These are phyloP conservation scores for Diadegma fenestrale DNA, from an alignment of 2,888 invertebrate species.

Conservation along the genomic window DNA sequence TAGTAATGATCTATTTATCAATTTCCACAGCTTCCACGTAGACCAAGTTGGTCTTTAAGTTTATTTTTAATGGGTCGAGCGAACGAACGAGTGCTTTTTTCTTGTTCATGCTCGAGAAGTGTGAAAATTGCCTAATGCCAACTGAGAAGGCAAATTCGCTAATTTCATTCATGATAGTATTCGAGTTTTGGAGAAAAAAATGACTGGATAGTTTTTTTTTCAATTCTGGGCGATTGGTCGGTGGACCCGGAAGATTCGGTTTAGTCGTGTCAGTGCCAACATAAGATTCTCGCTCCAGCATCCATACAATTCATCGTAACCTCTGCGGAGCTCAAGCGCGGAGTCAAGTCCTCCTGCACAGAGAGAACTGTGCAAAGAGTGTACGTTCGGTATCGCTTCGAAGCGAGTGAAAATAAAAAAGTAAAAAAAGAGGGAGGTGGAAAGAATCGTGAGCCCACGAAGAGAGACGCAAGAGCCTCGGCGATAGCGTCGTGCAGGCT, in stretches of 20 bases:
- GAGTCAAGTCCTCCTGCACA: conserved; percentile 23
- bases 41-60: background rate
- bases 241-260: background rate
- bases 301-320: conserved; percentile 36
- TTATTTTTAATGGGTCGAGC: background rate
- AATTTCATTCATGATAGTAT: background rate
- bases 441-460: conserved; percentile 48
- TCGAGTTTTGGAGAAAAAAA: background rate
- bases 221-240: background rate
- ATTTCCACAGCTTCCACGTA: background rate
- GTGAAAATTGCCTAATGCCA: background rate
- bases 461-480: conserved; percentile 30
- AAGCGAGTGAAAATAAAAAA: conserved; percentile 26
- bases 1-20: background rate
- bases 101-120: background rate
- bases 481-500: conserved; percentile 42
- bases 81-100: background rate
- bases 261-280: background rate
- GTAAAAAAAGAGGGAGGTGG: background rate
- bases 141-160: background rate
- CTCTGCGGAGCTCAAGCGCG: conserved; percentile 18
- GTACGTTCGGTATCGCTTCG: conserved; percentile 30
- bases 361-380: conserved; percentile 17
- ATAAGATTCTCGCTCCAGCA: conserved; percentile 1
- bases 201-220: background rate